Evolutionary conservation across 2,888 invertebrate species (phyloP).

Genomic region (Microctonus aethiopoides): DNA sequence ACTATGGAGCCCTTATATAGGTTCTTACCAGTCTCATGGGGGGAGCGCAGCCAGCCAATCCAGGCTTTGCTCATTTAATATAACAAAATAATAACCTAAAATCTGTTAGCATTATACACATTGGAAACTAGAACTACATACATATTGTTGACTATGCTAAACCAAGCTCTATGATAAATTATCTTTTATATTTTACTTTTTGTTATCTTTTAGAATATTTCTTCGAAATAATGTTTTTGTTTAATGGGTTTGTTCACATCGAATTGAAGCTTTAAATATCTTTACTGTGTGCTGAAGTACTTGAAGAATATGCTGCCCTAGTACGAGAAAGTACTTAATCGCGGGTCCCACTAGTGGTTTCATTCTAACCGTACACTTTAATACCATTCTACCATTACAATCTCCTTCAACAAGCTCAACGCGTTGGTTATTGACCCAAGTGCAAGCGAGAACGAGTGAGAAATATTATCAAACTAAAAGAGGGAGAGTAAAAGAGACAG

Average conservation of each 20-base stretch:
- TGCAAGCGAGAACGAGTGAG: background rate
- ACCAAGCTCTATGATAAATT: too few relatives aligned
- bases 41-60: background rate
- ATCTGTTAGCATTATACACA: too few relatives aligned
- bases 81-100: too few relatives aligned
- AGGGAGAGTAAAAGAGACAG: background rate
- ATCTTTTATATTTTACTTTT: too few relatives aligned
- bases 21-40: conserved; percentile 36
- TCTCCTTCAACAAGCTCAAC: conserved; percentile 20
- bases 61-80: background rate
- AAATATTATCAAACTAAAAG: background rate
- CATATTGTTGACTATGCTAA: too few relatives aligned
- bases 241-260: too few relatives aligned
- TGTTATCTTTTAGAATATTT: too few relatives aligned
- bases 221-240: too few relatives aligned
- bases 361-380: conserved; percentile 21
- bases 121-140: too few relatives aligned
- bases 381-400: conserved; percentile 27
- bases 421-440: conserved; percentile 12
- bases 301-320: conserved; percentile 40
- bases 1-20: conserved; percentile 46
- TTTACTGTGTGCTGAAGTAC: too few relatives aligned
- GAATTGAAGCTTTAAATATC: too few relatives aligned
- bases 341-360: conserved; percentile 39
- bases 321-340: conserved; percentile 44